Percentiles rank a stretch among this genome's conserved stretches.
phyloP scores from a whole-genome alignment of 2,113 vertebrate species.

The Oryzias javanicus region DNA sequence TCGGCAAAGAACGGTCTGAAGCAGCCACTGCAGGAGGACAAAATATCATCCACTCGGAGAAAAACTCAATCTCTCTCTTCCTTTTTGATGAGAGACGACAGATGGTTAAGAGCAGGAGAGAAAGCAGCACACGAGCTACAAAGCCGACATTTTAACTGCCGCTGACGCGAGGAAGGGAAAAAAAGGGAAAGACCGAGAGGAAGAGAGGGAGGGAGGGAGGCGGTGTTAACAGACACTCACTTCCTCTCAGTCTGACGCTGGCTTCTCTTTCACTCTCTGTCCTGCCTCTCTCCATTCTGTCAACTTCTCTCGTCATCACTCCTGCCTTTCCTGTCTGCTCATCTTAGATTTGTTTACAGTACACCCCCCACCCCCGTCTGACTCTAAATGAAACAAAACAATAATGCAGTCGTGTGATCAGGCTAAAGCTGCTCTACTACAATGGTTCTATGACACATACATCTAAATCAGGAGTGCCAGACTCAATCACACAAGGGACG shows the following conservation, averaged over 20 bases:
- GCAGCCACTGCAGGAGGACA: constrained; percentile 18
- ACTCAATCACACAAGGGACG: too few species aligned
- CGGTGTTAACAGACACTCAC: constrained; percentile 31
- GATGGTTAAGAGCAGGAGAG: constrained; percentile 48
- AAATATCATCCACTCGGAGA: constrained; percentile 22
- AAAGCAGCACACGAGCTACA: constrained; percentile 65
- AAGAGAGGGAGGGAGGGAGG: constrained; percentile 25
- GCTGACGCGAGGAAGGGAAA: constrained; percentile 62
- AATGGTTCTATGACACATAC: too few species aligned
- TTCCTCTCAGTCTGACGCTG: constrained; percentile 40
- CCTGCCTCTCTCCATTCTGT: constrained; percentile 7
- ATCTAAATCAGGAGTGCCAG: too few species aligned
- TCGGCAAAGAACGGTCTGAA: constrained; percentile 41
- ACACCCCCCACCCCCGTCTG: too few species aligned
- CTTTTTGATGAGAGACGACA: constrained; percentile 52
- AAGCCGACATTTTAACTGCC: constrained; percentile 78
- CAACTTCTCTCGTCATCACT: neutral
- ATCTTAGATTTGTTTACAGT: neutral
- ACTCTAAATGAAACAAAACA: too few species aligned
- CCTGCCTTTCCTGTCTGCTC: neutral
- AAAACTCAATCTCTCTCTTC: constrained; percentile 40
- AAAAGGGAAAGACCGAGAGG: constrained; percentile 5
- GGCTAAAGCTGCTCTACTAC: too few species aligned
- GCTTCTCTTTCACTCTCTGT: constrained; percentile 48
- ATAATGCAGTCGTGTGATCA: too few species aligned